Evolutionary conservation across 53 echinoderm and acorn worm species (phyloP).

Genomic region (Temnopleurus reevesii): DNA sequence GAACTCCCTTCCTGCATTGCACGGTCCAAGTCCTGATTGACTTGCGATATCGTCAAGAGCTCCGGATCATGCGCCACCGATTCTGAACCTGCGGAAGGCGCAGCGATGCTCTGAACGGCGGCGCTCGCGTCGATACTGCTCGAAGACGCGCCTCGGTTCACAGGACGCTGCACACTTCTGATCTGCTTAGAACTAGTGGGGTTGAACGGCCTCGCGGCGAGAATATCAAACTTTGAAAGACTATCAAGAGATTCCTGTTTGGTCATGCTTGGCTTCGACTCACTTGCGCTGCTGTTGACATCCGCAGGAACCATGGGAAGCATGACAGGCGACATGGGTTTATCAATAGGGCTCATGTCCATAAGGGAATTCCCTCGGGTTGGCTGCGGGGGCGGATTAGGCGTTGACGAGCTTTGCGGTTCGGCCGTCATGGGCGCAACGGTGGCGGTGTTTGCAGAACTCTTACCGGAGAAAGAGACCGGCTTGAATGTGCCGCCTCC

Average conservation of each 20-base stretch:
- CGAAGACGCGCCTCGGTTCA: conserved; percentile 47
- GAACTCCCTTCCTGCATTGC: conserved; percentile 44
- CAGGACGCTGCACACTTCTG: conserved; percentile 80
- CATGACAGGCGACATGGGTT: conserved; percentile 67
- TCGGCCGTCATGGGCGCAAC: conserved; percentile 52
- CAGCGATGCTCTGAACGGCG: conserved; percentile 11
- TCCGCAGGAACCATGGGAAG: neutral
- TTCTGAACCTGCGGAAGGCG: conserved; percentile 43
- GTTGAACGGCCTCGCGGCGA: conserved; percentile 80
- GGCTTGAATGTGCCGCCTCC: conserved; percentile 70
- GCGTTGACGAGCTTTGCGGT: neutral
- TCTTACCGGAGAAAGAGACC: conserved; percentile 67
- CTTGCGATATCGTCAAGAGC: conserved; percentile 67
- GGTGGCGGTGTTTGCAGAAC: conserved; percentile 37
- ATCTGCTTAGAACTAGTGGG: conserved; percentile 60
- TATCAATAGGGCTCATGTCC: conserved; percentile 74
- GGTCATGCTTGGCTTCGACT: neutral
- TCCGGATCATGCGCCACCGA: conserved; percentile 12
- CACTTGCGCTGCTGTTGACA: neutral
- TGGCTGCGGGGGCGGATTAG: conserved; percentile 34
- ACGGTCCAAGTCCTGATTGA: conserved; percentile 69
- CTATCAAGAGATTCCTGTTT: conserved; percentile 62
- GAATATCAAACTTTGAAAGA: conserved; percentile 69
- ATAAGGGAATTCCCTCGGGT: conserved; percentile 58
- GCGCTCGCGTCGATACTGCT: conserved; percentile 31